Conservation (phyloP, 2,797 vertebrate genomes). For the Liasis olivaceus region DNA sequence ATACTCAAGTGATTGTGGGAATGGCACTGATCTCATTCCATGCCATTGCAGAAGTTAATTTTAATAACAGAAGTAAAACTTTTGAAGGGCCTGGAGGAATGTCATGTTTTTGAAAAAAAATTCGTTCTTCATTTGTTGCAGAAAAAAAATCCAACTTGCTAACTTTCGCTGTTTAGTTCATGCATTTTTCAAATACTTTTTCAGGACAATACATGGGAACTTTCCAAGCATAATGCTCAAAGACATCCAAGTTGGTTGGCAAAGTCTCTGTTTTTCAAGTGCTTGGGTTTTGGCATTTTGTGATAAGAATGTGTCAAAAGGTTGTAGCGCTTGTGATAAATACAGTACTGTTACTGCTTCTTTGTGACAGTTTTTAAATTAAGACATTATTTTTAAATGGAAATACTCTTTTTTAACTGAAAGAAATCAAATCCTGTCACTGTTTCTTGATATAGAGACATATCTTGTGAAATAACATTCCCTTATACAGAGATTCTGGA, state of each 20-base stretch:
- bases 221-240: background rate
- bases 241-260: background rate
- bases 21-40: conserved; percentile 47
- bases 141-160: background rate
- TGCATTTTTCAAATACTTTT: background rate
- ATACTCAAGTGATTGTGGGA: conserved; percentile 5
- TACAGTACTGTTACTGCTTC: background rate
- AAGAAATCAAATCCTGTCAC: conserved; percentile 26
- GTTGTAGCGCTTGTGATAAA: background rate
- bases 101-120: background rate
- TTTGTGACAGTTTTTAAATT: background rate
- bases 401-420: conserved; percentile 23
- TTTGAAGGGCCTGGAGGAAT: conserved; percentile 20
- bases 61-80: conserved; percentile 42
- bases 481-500: background rate
- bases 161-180: background rate
- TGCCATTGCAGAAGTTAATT: conserved; percentile 64
- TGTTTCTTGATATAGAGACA: conserved; percentile 36
- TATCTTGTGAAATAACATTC: conserved; percentile 27
- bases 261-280: conserved; percentile 33
- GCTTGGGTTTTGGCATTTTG: conserved; percentile 40
- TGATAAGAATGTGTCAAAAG: conserved; percentile 38
- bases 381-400: conserved; percentile 37
- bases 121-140: background rate
- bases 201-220: background rate